phyloP scores from a whole-genome alignment of 2,113 vertebrate genomes.

The Nansenia antarctica region DNA sequence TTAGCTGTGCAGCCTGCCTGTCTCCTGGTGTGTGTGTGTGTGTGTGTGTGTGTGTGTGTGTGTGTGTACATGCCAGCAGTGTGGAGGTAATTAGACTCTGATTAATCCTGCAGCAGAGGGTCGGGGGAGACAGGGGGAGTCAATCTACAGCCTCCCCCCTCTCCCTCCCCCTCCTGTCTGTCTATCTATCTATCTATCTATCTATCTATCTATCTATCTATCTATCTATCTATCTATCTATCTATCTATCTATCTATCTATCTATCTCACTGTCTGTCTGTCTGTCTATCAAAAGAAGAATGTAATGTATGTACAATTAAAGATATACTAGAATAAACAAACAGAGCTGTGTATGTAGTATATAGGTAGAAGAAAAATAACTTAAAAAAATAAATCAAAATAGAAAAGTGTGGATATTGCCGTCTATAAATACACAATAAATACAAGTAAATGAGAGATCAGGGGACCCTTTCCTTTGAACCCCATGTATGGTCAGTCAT shows the following conservation, averaged over 20 bases:
- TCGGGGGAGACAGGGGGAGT: not conserved
- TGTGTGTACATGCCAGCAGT: not conserved
- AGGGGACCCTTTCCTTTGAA: no score
- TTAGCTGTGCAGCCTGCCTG: not conserved
- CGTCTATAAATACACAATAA: no score
- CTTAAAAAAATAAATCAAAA: no score
- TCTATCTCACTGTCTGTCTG: not conserved
- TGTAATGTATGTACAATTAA: no score
- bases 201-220: not conserved
- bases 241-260: not conserved
- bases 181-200: not conserved
- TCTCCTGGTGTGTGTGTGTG: not conserved
- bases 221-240: not conserved
- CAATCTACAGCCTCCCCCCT: not conserved
- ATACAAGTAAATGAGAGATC: no score
- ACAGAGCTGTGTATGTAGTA: no score
- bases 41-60: no score
- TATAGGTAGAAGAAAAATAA: no score
- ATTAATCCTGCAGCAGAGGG: not conserved
- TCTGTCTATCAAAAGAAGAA: no score
- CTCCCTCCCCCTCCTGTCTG: not conserved
- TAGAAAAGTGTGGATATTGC: no score
- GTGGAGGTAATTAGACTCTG: not conserved
- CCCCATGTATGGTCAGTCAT: no score
- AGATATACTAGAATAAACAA: no score